A percentile compares a stretch with the other conserved stretches of the same genome.
Evolutionary conservation across 2,888 invertebrate species (phyloP).

Genomic region (Lithophane ornitopus): DNA sequence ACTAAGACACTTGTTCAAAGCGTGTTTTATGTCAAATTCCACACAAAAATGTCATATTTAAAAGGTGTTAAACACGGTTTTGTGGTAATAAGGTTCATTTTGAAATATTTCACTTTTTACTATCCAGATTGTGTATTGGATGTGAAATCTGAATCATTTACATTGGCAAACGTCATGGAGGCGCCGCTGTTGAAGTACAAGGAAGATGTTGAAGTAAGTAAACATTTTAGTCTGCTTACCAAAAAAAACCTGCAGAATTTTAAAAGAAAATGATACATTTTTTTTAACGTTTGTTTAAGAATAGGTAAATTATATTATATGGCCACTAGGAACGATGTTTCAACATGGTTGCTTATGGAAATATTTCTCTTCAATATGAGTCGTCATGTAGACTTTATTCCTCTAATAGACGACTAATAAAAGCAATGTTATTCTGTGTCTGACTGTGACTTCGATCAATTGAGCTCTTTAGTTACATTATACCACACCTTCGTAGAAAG

Average conservation of each 20-base stretch:
- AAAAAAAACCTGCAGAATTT: not conserved
- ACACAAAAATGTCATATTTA: no score
- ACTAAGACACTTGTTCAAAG: no score
- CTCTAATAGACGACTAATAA: not conserved
- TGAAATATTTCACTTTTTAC: not conserved
- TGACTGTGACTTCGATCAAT: not conserved
- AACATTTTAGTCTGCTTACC: not conserved
- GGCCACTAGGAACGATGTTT: not conserved
- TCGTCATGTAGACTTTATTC: not conserved
- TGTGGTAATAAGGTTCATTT: no score
- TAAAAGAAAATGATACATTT: not conserved
- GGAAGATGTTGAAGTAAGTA: conserved; percentile 95
- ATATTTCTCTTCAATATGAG: not conserved
- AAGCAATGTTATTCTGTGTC: not conserved
- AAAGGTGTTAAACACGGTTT: no score
- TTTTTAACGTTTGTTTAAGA: not conserved
- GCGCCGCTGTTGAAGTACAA: conserved; percentile 95
- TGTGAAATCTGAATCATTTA: conserved; percentile 94
- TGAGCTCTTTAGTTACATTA: not conserved
- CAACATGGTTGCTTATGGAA: no score
- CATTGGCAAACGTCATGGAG: conserved; percentile 95
- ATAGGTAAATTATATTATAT: not conserved
- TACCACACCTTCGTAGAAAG: not conserved
- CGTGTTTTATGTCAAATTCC: no score
- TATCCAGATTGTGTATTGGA: conserved; percentile 92